Base-by-base conservation (phyloP, 2,888 invertebrate genomes). In the Drosophila demipolita region DNA sequence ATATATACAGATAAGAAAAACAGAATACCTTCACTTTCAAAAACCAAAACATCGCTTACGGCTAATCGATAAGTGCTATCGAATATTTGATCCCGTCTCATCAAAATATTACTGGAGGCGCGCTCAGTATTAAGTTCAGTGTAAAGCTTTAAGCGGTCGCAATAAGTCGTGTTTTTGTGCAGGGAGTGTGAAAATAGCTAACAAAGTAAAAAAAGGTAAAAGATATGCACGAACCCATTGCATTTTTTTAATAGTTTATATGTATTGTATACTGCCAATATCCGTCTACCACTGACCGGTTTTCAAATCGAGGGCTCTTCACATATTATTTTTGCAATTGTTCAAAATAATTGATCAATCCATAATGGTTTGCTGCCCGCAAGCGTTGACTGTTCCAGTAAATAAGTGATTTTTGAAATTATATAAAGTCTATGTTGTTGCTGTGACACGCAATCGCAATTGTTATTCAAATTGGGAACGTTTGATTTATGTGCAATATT, bases 131-230 rank as follows among this genome's bases (percentile, higher is more conserved):
- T 15, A 38, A 20, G 60, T 35, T 64, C 61, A 80, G 80, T 75
- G 33, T 15, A n/a, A 61, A 75, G 29, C 50, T 58, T 66, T n/a
- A 52, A 50, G 74, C 61, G 55, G 50, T 59, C 40, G 42, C 11
- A 50, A 12, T 40, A 48, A 42, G 60, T 75, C 4, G 53, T 33
- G 36, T 58, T 59, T 38, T 23, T 45, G 23, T 40, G n/a, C 32
- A 8, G 17, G n/a, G 38, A 2, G 8, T 52, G 32, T 63, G 35
- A 36, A 59, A 61, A 40, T 11, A 33, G 12, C 55, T 42, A 50
- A 48, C 50, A 32, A 63, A 61, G 33, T 32, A 54, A 73, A 45
- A 45, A 66, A 73, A 75, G 79, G 77, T 77, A 77, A 78, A 61
- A 45, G 26, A 38, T 4, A 12, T 54, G 32, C 49, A 36, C 49